A percentile compares a stretch with the other conserved stretches of the same genome.
Evolutionary conservation across 2,113 vertebrate genomes (phyloP).

Genomic region (Erythrocercus mccallii): DNA sequence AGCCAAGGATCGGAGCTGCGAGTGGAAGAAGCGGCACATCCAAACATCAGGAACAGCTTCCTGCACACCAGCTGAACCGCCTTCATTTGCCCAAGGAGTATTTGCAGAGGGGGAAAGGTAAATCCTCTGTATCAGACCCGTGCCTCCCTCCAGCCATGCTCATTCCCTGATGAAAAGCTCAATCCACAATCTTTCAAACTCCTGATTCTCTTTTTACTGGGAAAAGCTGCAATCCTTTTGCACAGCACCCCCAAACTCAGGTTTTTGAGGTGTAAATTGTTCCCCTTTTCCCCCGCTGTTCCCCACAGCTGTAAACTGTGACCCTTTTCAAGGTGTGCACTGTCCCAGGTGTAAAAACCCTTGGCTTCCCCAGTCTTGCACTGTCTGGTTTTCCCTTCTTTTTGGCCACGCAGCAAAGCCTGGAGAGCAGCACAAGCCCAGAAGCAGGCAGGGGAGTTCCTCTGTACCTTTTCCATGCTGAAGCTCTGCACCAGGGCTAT

Average conservation of each 20-base stretch:
- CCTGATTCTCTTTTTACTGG: background rate
- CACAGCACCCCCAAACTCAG: background rate
- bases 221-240: background rate
- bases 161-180: rapidly evolving
- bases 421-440: background rate
- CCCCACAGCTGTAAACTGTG: rapidly evolving
- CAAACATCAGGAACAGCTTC: background rate
- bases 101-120: background rate
- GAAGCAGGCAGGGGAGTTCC: background rate
- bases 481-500: conserved; percentile 84
- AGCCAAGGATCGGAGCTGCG: conserved; percentile 81
- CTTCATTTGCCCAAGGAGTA: rapidly evolving
- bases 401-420: background rate
- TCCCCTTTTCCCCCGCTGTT: background rate
- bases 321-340: background rate
- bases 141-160: background rate
- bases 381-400: background rate
- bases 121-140: rapidly evolving
- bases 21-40: background rate
- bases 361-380: too few relatives aligned
- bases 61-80: rapidly evolving
- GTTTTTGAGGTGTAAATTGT: background rate
- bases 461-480: conserved; percentile 85
- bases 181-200: background rate
- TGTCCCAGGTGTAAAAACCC: background rate